These are phyloP conservation scores for Rotaria socialis DNA, from an alignment of 2,888 invertebrate genomes.

Conservation along the genomic window DNA sequence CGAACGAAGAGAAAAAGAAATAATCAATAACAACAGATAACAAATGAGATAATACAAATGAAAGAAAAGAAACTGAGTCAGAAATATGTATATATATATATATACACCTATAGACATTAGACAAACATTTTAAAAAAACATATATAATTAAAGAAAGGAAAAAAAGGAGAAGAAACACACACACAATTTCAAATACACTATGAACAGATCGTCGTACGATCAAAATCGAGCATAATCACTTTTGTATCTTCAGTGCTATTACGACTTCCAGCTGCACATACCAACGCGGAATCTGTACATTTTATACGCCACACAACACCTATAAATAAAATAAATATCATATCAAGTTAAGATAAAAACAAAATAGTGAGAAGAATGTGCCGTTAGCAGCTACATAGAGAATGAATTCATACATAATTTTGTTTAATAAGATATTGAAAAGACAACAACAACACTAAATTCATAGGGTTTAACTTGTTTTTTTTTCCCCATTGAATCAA, in stretches of 20 bases:
- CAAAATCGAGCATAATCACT: constrained; percentile 91
- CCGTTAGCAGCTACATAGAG: too few species aligned
- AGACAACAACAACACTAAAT: too few species aligned
- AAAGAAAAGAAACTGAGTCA: too few species aligned
- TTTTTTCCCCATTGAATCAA: too few species aligned
- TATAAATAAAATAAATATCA: not conserved
- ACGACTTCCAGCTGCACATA: constrained; percentile 95
- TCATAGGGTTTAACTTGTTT: too few species aligned
- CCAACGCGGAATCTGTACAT: constrained; percentile 88
- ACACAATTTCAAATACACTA: not conserved
- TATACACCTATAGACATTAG: not conserved
- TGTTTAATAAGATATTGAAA: too few species aligned
- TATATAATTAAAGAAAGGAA: constrained; percentile 10
- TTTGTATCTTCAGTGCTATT: constrained; percentile 99
- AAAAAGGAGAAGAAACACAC: not conserved
- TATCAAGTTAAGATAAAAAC: not conserved
- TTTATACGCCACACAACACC: constrained; percentile 93
- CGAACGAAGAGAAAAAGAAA: not conserved
- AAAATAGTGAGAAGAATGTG: not conserved
- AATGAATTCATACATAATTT: too few species aligned
- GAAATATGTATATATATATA: not conserved
- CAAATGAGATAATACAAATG: not conserved
- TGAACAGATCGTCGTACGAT: constrained; percentile 57
- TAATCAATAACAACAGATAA: not conserved
- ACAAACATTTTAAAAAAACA: constrained; percentile 1